phyloP scores from a whole-genome alignment of 2,797 vertebrate genomes.

The Sebastes alutus region DNA sequence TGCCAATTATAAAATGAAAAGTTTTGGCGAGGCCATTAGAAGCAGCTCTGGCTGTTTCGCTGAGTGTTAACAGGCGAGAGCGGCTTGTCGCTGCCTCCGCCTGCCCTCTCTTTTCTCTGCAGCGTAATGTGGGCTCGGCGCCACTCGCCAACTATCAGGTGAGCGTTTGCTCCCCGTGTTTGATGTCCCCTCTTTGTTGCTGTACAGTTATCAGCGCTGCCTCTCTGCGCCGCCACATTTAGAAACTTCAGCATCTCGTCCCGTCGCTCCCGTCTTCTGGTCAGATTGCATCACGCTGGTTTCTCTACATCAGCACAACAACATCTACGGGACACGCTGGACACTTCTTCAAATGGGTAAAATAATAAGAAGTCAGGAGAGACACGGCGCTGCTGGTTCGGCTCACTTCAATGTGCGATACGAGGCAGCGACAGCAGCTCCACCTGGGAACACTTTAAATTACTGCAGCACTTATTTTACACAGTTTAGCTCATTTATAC shows the following conservation, averaged over 20 bases:
- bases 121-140: slow-evolving; percentile 1
- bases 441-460: slow-evolving; percentile 4
- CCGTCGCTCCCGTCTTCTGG: neutral
- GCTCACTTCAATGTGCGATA: slow-evolving; percentile 3
- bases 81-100: slow-evolving; percentile 26
- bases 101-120: slow-evolving; percentile 28
- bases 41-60: slow-evolving; percentile 70
- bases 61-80: slow-evolving; percentile 67
- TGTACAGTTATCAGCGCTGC: slow-evolving; percentile 24
- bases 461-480: slow-evolving; percentile 11
- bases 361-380: neutral
- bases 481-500: slow-evolving; percentile 34
- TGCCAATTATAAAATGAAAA: slow-evolving; percentile 84
- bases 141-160: slow-evolving; percentile 41
- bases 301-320: slow-evolving; percentile 31
- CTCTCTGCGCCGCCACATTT: slow-evolving; percentile 30
- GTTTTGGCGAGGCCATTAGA: slow-evolving; percentile 81
- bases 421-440: neutral
- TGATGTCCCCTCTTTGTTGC: slow-evolving; percentile 51
- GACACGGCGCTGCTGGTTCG: slow-evolving; percentile 19
- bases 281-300: slow-evolving; percentile 29
- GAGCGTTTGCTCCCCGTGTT: slow-evolving; percentile 28
- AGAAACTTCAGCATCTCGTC: slow-evolving; percentile 27
- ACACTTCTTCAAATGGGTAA: neutral
- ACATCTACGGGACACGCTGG: neutral